A percentile compares a stretch with the other conserved stretches of the same genome.
phyloP scores from a whole-genome alignment of 2,113 vertebrate species.

The Elephantulus edwardii region DNA sequence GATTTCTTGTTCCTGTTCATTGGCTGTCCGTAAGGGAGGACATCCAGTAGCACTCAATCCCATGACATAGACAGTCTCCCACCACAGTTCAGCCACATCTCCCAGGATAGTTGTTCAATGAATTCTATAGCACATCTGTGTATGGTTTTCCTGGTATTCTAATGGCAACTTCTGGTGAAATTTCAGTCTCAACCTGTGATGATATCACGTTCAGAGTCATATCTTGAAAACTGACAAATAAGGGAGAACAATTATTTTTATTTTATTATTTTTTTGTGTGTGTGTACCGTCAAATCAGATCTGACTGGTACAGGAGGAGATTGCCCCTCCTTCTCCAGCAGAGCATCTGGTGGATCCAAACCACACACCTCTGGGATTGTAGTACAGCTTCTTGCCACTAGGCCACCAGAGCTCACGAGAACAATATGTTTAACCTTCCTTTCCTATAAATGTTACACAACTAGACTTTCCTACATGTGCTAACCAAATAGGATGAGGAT shows the following conservation, averaged over 20 bases:
- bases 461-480: too few relatives aligned
- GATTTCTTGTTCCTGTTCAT: background rate
- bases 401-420: too few relatives aligned
- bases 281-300: too few relatives aligned
- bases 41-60: background rate
- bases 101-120: background rate
- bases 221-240: background rate
- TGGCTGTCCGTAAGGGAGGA: background rate
- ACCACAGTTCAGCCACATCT: background rate
- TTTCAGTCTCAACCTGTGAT: background rate
- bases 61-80: background rate
- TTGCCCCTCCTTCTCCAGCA: too few relatives aligned
- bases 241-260: too few relatives aligned
- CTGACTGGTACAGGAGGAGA: too few relatives aligned
- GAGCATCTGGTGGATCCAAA: too few relatives aligned
- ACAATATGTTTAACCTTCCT: background rate
- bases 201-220: background rate
- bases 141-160: background rate
- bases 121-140: background rate
- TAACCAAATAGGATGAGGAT: background rate
- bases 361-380: too few relatives aligned
- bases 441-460: too few relatives aligned
- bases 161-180: background rate
- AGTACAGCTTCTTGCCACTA: too few relatives aligned
- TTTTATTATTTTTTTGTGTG: too few relatives aligned